Conservation (phyloP, 1,140 invertebrate genomes). For the Steinernema khuongi region DNA sequence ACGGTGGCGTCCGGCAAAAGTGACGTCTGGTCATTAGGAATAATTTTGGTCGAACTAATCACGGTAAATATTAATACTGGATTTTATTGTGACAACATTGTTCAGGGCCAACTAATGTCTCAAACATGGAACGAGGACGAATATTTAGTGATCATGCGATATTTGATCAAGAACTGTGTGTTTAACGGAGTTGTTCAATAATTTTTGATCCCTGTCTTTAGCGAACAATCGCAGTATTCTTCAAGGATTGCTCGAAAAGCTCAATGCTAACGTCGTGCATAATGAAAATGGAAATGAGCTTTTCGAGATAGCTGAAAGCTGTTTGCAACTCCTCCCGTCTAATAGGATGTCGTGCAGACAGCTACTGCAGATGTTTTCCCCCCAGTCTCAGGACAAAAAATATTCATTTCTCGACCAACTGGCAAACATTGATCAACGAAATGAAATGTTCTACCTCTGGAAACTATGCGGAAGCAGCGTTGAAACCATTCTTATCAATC, state of each 20-base stretch:
- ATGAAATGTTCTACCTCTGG: constrained; percentile 77
- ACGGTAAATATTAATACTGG: neutral
- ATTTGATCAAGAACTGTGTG: neutral
- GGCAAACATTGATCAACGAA: neutral
- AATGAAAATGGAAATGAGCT: neutral
- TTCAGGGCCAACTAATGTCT: neutral
- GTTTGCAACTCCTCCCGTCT: neutral
- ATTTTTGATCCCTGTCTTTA: too few relatives aligned
- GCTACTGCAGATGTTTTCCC: neutral
- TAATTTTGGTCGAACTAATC: neutral
- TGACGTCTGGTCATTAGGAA: neutral
- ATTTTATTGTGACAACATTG: neutral
- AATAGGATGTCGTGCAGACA: neutral
- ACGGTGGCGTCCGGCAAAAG: neutral
- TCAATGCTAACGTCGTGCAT: neutral
- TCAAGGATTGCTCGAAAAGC: neutral
- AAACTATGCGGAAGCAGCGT: constrained; percentile 88
- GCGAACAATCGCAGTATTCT: too few relatives aligned
- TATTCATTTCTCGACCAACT: too few relatives aligned
- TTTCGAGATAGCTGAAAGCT: neutral
- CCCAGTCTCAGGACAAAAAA: neutral
- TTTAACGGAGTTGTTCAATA: too few relatives aligned
- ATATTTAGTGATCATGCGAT: neutral
- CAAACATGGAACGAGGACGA: neutral
- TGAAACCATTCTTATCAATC: constrained; percentile 78